Percentiles rank a stretch among this genome's conserved stretches.
Conservation (phyloP, 2,888 invertebrate species). For the Cyaniris semiargus region DNA sequence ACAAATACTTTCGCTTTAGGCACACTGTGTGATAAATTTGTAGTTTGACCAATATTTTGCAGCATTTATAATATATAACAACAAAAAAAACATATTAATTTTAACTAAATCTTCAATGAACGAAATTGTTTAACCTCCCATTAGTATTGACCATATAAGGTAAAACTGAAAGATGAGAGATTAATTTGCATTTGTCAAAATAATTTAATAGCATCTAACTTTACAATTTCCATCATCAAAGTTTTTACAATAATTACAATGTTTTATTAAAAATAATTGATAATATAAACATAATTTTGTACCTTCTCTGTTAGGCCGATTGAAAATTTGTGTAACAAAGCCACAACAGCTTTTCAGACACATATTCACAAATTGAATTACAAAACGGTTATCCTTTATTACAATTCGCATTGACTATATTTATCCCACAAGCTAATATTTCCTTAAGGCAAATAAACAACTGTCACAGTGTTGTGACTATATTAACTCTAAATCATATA, state of each 20-base stretch:
- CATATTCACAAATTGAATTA: background rate
- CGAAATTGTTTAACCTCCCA: background rate
- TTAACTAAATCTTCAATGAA: background rate
- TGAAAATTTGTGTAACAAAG: background rate
- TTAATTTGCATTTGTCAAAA: background rate
- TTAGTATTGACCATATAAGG: background rate
- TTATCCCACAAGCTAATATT: background rate
- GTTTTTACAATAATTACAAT: too few relatives aligned
- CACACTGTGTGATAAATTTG: too few relatives aligned
- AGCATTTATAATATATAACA: background rate
- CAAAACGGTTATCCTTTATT: background rate
- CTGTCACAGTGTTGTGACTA: background rate
- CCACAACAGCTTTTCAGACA: background rate
- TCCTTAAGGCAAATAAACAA: constrained; percentile 10
- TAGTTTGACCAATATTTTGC: too few relatives aligned
- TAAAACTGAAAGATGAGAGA: background rate
- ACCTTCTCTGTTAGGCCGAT: background rate
- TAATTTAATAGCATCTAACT: background rate
- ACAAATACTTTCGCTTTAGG: background rate
- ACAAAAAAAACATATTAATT: background rate
- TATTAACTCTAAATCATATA: background rate
- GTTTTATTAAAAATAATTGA: background rate
- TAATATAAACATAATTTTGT: background rate
- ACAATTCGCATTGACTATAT: background rate
- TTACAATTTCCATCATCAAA: background rate